These are phyloP conservation scores for Lagodon rhomboides DNA, from an alignment of 2,797 vertebrate species.

Conservation along the genomic window DNA sequence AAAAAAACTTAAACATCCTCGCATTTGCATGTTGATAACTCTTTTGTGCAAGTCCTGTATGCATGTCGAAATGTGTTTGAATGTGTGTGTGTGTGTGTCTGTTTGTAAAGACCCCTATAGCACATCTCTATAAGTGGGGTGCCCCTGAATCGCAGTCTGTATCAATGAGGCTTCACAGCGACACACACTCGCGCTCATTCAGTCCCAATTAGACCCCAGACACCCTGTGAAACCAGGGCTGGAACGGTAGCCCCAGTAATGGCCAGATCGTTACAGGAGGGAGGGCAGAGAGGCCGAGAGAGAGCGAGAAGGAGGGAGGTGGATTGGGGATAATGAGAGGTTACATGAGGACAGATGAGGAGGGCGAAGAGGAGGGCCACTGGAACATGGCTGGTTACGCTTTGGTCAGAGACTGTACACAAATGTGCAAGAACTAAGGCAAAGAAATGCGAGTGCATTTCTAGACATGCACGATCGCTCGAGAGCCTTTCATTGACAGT, in stretches of 20 bases:
- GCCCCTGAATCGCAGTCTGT: constrained; percentile 18
- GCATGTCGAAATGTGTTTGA: background rate
- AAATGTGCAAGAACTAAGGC: constrained; percentile 3
- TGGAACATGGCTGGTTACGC: constrained; percentile 40
- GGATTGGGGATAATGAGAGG: constrained; percentile 65
- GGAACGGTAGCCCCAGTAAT: constrained; percentile 60
- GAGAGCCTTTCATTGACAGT: background rate
- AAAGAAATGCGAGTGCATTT: constrained; percentile 3
- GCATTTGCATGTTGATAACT: background rate
- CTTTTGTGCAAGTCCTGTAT: background rate
- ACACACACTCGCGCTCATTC: constrained; percentile 55
- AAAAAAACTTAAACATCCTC: background rate
- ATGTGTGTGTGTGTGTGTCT: background rate
- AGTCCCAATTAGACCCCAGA: constrained; percentile 70
- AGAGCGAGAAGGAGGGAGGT: constrained; percentile 17
- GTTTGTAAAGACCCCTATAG: constrained; percentile 13
- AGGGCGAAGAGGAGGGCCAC: constrained; percentile 16
- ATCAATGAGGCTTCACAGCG: constrained; percentile 49
- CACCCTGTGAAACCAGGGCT: constrained; percentile 61
- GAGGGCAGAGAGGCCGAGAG: constrained; percentile 36
- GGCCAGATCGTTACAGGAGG: constrained; percentile 60
- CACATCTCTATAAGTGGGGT: constrained; percentile 20
- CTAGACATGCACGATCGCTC: background rate
- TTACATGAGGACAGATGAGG: constrained; percentile 55
- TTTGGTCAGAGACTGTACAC: constrained; percentile 38